Base-by-base conservation (phyloP, 2,888 invertebrate species). In the Drosophila nr. medialis region DNA sequence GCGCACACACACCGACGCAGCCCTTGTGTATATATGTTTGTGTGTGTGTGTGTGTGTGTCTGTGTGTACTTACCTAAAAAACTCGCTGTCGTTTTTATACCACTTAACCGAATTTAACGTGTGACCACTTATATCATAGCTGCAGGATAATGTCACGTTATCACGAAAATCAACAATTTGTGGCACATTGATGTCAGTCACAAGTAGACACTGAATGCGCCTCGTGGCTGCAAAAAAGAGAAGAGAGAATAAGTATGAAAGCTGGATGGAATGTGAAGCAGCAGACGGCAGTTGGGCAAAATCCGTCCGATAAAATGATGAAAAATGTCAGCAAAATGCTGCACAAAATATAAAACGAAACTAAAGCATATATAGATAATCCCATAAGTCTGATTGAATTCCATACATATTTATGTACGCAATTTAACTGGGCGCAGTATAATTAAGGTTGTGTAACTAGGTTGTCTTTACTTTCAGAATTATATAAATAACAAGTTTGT, bases 71-170 rank as follows among this genome's bases (percentile, higher is more conserved):
- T 90, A 94, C 92, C 93, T 93, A 91, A 93, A 94, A 90, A 94
- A 94, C 83, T 94, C 94, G 73, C 91, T 91, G 74, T 92, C 93
- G 86, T 91, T 92, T 78, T 92, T 92, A 80, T 94, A 94, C 94
- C 94, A 94, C 90, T 94, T 94, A 59, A 94, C 93, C 54, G 93
- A 93, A 81, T 94, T 94, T 69, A 94, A 87, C 76, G 93, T 92
- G 83, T 94, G 93, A 50, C 90, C 91, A 74, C 92, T 92, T 92
- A 94, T 93, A 78, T 93, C 93, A 89, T 93, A 94, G 75, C 91
- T 92, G 86, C 94, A 94, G 79, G 92, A 92, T 75, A 94, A 87
- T 74, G 92, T 92, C 80, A 93, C 93, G 76, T 92, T 91, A 75
- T 93, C 93, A 53, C 93, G 91, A 80, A 93, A 92, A 87, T 93